phyloP scores from a whole-genome alignment of 2,888 invertebrate species.

The Mallateleia sp. region DNA sequence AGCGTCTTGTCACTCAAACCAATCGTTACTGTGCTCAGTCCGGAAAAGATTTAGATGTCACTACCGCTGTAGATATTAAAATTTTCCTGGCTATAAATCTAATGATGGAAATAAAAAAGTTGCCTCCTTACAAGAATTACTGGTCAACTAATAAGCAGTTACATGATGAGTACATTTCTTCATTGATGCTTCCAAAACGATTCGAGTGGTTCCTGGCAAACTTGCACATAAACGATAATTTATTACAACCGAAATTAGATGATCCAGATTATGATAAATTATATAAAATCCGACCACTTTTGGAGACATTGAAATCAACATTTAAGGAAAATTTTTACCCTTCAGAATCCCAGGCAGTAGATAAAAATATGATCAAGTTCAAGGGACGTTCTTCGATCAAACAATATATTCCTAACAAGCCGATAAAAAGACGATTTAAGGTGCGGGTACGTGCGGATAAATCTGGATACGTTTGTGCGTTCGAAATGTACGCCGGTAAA shows the following conservation, averaged over 20 bases:
- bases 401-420: slow-evolving; percentile 34
- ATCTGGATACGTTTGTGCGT: neutral
- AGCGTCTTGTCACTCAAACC: too few relatives aligned
- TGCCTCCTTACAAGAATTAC: slow-evolving; percentile 80
- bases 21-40: too few relatives aligned
- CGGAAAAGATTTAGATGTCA: too few relatives aligned
- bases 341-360: neutral
- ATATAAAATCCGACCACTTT: slow-evolving; percentile 38
- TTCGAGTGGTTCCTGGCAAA: slow-evolving; percentile 9
- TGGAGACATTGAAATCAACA: neutral
- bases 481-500: slow-evolving; percentile 23
- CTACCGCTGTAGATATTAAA: too few relatives aligned
- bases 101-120: slow-evolving; percentile 80
- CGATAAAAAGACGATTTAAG: slow-evolving; percentile 19
- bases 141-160: slow-evolving; percentile 68
- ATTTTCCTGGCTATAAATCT: slow-evolving; percentile 59
- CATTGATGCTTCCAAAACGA: neutral
- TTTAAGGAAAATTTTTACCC: neutral
- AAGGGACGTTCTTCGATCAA: slow-evolving; percentile 27
- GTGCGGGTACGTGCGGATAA: neutral
- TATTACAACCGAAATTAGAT: neutral
- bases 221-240: slow-evolving; percentile 14
- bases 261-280: slow-evolving; percentile 41
- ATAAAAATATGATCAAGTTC: slow-evolving; percentile 42
- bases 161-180: slow-evolving; percentile 3